A percentile compares a stretch with the other conserved stretches of the same genome.
Evolutionary conservation across 2,888 invertebrate species (phyloP).

Genomic region (Caenorhabditis uteleia): DNA sequence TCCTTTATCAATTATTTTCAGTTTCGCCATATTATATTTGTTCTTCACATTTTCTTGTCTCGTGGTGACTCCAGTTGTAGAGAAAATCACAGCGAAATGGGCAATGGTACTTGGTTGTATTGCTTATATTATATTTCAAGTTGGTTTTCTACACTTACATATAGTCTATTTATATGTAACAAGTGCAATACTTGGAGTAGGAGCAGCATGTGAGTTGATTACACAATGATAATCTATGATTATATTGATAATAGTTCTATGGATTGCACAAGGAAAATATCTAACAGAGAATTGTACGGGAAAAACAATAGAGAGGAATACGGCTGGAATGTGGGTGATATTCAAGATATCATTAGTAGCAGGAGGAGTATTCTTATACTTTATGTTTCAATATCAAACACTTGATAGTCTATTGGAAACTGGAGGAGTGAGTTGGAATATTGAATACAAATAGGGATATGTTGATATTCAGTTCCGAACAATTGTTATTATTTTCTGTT

Average conservation of each 20-base stretch:
- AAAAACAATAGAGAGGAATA: conserved; percentile 32
- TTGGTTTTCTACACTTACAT: conserved; percentile 18
- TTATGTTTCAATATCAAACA: conserved; percentile 26
- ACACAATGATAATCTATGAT: not conserved
- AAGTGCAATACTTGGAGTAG: conserved; percentile 22
- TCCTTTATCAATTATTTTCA: conserved; percentile 8
- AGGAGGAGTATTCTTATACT: conserved; percentile 29
- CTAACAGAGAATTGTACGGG: conserved; percentile 32
- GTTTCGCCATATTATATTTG: conserved; percentile 36
- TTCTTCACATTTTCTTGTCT: conserved; percentile 36
- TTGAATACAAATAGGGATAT: too few relatives aligned
- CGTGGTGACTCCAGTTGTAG: conserved; percentile 26
- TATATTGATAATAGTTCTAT: conserved; percentile 12
- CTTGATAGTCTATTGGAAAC: too few relatives aligned
- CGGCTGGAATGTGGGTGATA: conserved; percentile 28
- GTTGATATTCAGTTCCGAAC: too few relatives aligned
- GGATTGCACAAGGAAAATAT: conserved; percentile 35
- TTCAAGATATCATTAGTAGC: conserved; percentile 27
- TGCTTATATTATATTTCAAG: conserved; percentile 19
- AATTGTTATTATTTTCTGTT: conserved; percentile 14
- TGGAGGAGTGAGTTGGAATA: conserved; percentile 10
- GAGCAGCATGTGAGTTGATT: conserved; percentile 19
- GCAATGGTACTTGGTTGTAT: conserved; percentile 28
- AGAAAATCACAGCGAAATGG: conserved; percentile 30
- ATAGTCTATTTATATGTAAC: conserved; percentile 15